These are phyloP conservation scores for Pseudomyrmex concolor DNA, from an alignment of 1,140 invertebrate genomes.

Conservation along the genomic window DNA sequence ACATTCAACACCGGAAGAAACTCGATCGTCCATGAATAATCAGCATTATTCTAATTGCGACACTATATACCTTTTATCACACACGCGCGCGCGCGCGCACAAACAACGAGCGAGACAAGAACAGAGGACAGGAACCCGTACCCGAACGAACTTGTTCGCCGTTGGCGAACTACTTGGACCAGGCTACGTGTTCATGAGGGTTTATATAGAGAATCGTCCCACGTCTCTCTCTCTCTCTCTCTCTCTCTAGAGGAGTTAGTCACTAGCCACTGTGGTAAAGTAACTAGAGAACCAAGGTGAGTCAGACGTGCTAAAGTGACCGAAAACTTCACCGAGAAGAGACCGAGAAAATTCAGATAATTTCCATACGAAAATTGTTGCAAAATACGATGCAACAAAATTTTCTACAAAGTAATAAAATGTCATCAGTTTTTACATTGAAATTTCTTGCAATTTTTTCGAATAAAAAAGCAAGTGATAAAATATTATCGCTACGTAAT, in stretches of 20 bases:
- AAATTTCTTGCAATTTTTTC: too few relatives aligned
- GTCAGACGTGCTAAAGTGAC: background rate
- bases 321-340: too few relatives aligned
- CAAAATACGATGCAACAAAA: background rate
- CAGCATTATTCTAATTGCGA: conserved; percentile 19
- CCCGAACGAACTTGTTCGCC: conserved; percentile 68
- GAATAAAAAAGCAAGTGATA: background rate
- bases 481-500: background rate
- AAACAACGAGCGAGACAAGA: background rate
- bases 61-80: conserved; percentile 49
- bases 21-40: conserved; percentile 41
- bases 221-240: conserved; percentile 69
- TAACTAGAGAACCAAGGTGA: conserved; percentile 33
- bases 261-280: conserved; percentile 15
- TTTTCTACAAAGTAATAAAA: too few relatives aligned
- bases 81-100: conserved; percentile 32
- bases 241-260: conserved; percentile 51
- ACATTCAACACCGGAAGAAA: background rate
- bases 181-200: conserved; percentile 70
- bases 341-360: too few relatives aligned
- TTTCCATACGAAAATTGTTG: too few relatives aligned
- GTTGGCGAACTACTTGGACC: conserved; percentile 75
- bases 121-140: conserved; percentile 53
- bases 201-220: conserved; percentile 84
- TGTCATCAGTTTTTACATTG: too few relatives aligned